Percentiles rank a stretch among this genome's conserved stretches.
These are phyloP conservation scores for Lottia scabra DNA, from an alignment of 2,888 invertebrate genomes.

Conservation along the genomic window DNA sequence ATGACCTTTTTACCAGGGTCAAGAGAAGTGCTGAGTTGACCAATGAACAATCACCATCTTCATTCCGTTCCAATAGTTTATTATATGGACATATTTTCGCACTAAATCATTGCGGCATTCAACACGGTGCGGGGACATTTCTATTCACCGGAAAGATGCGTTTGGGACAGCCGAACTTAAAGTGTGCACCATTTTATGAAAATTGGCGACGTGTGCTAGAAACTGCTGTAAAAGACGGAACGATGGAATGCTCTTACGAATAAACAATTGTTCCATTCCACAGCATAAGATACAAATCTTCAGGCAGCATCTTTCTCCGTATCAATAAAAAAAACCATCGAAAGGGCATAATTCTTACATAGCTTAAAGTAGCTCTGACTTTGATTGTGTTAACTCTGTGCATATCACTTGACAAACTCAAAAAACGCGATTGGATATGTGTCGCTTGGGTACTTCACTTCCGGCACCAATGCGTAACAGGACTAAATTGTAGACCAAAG, in stretches of 20 bases:
- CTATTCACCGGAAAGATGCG: slow-evolving; percentile 54
- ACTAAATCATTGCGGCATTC: slow-evolving; percentile 47
- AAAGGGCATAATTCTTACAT: too few relatives aligned
- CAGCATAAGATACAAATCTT: too few relatives aligned
- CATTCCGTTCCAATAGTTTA: not conserved
- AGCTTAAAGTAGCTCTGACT: too few relatives aligned
- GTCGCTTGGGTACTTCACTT: too few relatives aligned
- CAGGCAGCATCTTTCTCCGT: too few relatives aligned
- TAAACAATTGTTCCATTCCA: slow-evolving; percentile 2
- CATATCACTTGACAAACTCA: too few relatives aligned
- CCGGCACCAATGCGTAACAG: too few relatives aligned
- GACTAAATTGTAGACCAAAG: too few relatives aligned
- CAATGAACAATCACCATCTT: not conserved
- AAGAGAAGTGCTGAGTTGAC: not conserved
- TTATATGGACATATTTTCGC: slow-evolving; percentile 42
- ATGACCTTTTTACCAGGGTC: slow-evolving; percentile 26
- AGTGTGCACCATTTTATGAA: slow-evolving; percentile 51
- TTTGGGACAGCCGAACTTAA: slow-evolving; percentile 46
- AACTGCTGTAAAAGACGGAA: slow-evolving; percentile 34
- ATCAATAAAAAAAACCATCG: too few relatives aligned
- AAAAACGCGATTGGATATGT: too few relatives aligned
- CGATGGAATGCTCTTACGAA: slow-evolving; percentile 38
- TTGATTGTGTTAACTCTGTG: too few relatives aligned
- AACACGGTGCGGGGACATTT: slow-evolving; percentile 45
- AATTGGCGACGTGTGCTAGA: slow-evolving; percentile 49